Conservation (phyloP, 2,113 vertebrate genomes). For the Pyrgilauda ruficollis region DNA sequence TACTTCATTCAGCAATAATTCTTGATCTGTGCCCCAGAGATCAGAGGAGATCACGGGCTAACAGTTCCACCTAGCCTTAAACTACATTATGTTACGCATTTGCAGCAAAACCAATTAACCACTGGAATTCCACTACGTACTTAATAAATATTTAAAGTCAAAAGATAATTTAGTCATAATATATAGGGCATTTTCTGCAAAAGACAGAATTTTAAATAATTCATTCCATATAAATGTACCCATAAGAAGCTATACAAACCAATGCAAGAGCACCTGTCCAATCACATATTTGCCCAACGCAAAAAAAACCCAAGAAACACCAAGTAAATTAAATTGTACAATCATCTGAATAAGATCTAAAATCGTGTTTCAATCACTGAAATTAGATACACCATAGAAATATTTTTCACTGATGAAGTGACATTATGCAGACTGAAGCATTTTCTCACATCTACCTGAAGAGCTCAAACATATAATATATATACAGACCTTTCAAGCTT, state of each 20-base stretch:
- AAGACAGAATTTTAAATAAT: constrained; percentile 18
- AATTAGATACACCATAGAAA: not conserved
- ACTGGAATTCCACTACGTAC: not conserved
- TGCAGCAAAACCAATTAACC: not conserved
- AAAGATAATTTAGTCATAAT: not conserved
- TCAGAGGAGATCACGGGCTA: not conserved
- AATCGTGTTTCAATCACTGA: not conserved
- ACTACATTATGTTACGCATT: not conserved
- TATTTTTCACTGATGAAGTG: not conserved
- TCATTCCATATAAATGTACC: not conserved
- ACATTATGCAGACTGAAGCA: not conserved
- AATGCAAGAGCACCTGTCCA: not conserved
- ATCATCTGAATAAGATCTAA: not conserved
- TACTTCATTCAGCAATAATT: not conserved
- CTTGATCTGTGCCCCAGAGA: not conserved
- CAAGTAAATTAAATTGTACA: not conserved
- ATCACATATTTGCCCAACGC: not conserved
- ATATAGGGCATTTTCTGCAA: not conserved
- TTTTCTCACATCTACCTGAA: not conserved
- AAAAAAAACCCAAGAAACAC: not conserved
- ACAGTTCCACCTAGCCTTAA: not conserved
- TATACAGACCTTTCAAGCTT: not conserved
- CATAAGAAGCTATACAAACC: not conserved
- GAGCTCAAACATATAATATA: not conserved
- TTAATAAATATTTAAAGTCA: constrained; percentile 4